phyloP scores from a whole-genome alignment of 2,888 invertebrate species.

The Oasisia sp. region DNA sequence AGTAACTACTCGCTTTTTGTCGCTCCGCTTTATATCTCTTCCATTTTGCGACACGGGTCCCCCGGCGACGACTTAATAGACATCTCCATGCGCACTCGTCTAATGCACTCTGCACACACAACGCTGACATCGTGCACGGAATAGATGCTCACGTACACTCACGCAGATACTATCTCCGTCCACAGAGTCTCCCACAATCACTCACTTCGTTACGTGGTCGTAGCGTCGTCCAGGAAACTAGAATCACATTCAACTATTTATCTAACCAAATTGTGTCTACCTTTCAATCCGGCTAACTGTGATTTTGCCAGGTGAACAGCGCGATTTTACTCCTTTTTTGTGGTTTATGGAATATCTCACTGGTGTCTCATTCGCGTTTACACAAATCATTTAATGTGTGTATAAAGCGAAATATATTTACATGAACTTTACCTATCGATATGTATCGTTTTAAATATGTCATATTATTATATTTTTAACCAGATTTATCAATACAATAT shows the following conservation, averaged over 20 bases:
- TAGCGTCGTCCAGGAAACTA: neutral
- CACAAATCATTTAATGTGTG: no score
- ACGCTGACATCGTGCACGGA: neutral
- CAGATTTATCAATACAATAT: no score
- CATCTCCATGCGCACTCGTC: neutral
- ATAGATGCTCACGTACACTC: neutral
- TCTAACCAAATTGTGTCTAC: neutral
- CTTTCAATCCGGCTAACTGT: neutral
- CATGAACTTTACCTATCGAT: no score
- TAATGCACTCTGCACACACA: neutral
- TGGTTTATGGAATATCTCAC: neutral
- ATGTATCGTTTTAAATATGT: no score
- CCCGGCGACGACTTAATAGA: neutral
- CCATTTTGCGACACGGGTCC: conserved; percentile 3
- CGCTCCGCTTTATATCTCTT: neutral
- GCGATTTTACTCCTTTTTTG: neutral
- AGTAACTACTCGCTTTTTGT: neutral
- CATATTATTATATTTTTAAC: no score
- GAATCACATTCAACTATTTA: neutral
- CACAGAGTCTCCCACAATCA: neutral
- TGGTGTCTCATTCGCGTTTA: no score
- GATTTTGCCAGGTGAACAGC: neutral
- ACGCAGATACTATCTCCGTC: neutral
- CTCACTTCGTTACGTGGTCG: neutral
- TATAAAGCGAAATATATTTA: no score